These are phyloP conservation scores for Athalia rosae DNA, from an alignment of 2,888 invertebrate species.

Conservation along the genomic window DNA sequence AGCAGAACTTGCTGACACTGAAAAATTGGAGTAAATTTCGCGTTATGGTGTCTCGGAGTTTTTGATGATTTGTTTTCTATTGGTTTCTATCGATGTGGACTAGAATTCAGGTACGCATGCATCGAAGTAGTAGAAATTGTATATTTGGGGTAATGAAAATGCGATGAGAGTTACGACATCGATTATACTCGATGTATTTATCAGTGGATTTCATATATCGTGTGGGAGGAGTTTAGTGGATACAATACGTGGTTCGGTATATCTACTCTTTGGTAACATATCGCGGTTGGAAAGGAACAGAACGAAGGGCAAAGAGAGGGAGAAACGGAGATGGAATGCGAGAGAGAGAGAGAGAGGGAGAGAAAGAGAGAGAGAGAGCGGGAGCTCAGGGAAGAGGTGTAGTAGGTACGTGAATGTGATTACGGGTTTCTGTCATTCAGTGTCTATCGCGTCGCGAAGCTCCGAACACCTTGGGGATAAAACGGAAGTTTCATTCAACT, in stretches of 20 bases:
- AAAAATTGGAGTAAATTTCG: too few species aligned
- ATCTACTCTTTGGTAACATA: not conserved
- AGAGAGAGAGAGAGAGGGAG: conserved; percentile 30
- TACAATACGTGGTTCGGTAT: conserved; percentile 9
- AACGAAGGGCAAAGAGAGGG: conserved; percentile 16
- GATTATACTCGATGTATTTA: conserved; percentile 6
- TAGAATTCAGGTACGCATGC: too few species aligned
- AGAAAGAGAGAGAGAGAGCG: not conserved
- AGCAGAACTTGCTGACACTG: not conserved
- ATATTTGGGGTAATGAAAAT: not conserved
- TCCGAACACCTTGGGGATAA: conserved; percentile 41
- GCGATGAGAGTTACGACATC: not conserved
- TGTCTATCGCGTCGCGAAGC: conserved; percentile 42
- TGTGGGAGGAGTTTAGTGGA: conserved; percentile 30
- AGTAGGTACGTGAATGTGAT: conserved; percentile 41
- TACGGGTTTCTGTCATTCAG: conserved; percentile 42
- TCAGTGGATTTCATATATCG: conserved; percentile 8
- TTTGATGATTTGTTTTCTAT: too few species aligned
- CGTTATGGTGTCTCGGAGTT: too few species aligned
- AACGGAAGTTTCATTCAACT: conserved; percentile 26
- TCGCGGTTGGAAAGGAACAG: conserved; percentile 26
- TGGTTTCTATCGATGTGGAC: too few species aligned
- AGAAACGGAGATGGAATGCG: not conserved
- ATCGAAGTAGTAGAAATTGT: too few species aligned
- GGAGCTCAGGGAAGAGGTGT: conserved; percentile 24